Percentiles rank a stretch among this genome's conserved stretches.
These are phyloP conservation scores for Alosa alosa DNA, from an alignment of 2,113 vertebrate species.

Conservation along the genomic window DNA sequence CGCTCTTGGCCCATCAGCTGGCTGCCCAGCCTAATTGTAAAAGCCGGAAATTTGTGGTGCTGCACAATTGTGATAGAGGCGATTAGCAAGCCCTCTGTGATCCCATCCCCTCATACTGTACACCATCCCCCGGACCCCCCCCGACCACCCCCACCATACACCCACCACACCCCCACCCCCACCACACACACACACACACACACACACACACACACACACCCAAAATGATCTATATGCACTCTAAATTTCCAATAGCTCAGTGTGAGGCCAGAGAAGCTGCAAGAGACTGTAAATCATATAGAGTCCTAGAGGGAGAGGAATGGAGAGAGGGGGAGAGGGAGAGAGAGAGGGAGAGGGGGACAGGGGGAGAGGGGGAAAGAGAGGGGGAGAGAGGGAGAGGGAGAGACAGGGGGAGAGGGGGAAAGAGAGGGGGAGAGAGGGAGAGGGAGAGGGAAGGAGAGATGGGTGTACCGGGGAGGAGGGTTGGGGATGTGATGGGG, in stretches of 20 bases:
- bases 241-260: conserved; percentile 66
- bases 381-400: too few species aligned
- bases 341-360: conserved; percentile 26
- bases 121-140: neutral
- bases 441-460: conserved; percentile 21
- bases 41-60: conserved; percentile 65
- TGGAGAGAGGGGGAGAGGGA: conserved; percentile 35
- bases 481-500: conserved; percentile 49
- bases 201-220: conserved; percentile 27
- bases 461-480: conserved; percentile 45
- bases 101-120: neutral
- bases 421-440: conserved; percentile 15
- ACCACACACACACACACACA: conserved; percentile 1
- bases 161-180: neutral
- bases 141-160: too few species aligned
- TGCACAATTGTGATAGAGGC: conserved; percentile 64
- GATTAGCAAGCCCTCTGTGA: conserved; percentile 65
- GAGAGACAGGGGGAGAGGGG: too few species aligned
- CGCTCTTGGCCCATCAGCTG: conserved; percentile 33
- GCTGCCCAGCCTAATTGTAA: conserved; percentile 60
- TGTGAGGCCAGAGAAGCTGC: conserved; percentile 61
- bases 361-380: too few species aligned
- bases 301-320: conserved; percentile 50
- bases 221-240: conserved; percentile 69
- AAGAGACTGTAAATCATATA: conserved; percentile 69